Base-by-base conservation (phyloP, 2,797 vertebrate genomes). In the Loriculus beryllinus region DNA sequence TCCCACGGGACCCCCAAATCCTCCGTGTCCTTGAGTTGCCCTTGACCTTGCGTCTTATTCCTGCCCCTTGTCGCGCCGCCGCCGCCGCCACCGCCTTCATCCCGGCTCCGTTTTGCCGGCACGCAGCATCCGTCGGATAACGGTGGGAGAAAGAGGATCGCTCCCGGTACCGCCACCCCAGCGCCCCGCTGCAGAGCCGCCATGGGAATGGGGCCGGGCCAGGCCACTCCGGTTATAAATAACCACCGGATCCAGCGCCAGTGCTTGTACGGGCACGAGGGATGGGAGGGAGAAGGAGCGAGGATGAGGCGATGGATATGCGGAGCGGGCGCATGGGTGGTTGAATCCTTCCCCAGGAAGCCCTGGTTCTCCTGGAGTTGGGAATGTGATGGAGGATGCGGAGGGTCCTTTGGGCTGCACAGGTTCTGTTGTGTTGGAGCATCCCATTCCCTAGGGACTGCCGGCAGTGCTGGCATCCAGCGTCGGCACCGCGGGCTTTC, bases 81-180 rank as follows among this genome's bases (percentile, higher is more conserved):
- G 57, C 62, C 29, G 31, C 18, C 26, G 9, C 31, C 60, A 33
- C 49, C 8, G 16, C 86, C 56, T 3, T 87, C 86, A 87, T 86
- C 93, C 88, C 33, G 48, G 10, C 74, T 20, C 87, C 45, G 1
- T 85, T 63, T 39, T 65, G 42, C 78, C 52, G 52, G 43, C 37
- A n/a, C 78, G 67, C 88, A 17, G 33, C 39, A 48, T 43, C 64
- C 1, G 45, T 54, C n/a, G 35, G 89, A 69, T 93, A 40, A 85
- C 17, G 69, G 43, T 29, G 65, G 91, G 74, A 20, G 49, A 84
- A 95, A 91, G 92, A 93, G 92, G 92, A 92, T 95, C 77, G 88
- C 6, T n/a, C 26, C 90, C 89, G 47, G 76, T 95, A 92, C 89
- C 64, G 67, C 29, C 51, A 11, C 51, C 51, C 51, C 52, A 56